These are phyloP conservation scores for Erythrocebus patas DNA, from an alignment of 2,113 vertebrate species.

Conservation along the genomic window DNA sequence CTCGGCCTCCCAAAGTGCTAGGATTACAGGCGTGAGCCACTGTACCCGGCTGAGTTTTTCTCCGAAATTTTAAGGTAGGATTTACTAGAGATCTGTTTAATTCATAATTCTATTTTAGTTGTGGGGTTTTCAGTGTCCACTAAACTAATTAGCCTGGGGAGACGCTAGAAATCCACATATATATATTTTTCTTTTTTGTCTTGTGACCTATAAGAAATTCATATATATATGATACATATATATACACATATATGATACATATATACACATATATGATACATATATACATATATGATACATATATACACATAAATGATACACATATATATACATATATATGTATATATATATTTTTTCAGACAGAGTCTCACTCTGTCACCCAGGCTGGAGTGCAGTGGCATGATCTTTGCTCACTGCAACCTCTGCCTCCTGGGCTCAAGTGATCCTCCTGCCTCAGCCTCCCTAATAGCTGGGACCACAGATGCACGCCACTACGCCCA, in stretches of 20 bases:
- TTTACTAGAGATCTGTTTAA: constrained; percentile 5
- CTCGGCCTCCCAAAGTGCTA: too few species aligned
- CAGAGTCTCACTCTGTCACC: too few species aligned
- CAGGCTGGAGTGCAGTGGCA: too few species aligned
- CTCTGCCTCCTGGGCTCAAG: neutral
- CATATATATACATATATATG: neutral
- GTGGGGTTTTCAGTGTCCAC: neutral
- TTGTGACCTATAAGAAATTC: too few species aligned
- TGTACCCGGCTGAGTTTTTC: neutral
- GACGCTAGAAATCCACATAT: neutral
- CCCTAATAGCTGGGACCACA: neutral
- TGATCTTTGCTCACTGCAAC: neutral
- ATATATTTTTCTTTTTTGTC: neutral
- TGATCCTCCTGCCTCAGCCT: neutral
- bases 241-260: neutral
- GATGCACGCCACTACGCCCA: neutral
- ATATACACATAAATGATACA: too few species aligned
- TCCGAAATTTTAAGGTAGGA: neutral
- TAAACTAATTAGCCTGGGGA: constrained; percentile 6
- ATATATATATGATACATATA: too few species aligned
- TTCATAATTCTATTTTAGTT: neutral
- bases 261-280: too few species aligned
- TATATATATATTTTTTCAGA: neutral
- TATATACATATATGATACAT: too few species aligned
- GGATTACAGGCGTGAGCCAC: too few species aligned